Evolutionary conservation across 37 sponge, comb jelly and placozoan genomes (phyloP).

Genomic region (Chondrilla cf. caribensis): DNA sequence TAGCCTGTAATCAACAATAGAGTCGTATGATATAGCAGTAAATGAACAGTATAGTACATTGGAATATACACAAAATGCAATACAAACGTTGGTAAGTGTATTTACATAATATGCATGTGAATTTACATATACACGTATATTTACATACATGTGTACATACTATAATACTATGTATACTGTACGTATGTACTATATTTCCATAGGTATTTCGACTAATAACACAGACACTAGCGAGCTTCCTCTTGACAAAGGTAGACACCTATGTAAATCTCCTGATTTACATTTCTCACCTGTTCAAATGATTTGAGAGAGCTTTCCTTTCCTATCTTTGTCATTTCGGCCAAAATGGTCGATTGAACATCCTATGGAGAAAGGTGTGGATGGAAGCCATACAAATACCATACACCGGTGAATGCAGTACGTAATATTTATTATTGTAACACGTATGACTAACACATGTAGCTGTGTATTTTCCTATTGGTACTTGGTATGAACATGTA

Average conservation of each 20-base stretch:
- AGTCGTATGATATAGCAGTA: neutral
- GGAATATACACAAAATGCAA: neutral
- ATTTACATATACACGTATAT: neutral
- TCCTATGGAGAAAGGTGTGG: constrained; percentile 38
- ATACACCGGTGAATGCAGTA: no score
- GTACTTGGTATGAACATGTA: no score
- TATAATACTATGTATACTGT: neutral
- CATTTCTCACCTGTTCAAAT: constrained; percentile 77
- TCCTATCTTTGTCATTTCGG: constrained; percentile 56
- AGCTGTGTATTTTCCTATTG: no score
- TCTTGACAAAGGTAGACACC: no score
- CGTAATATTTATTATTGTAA: no score
- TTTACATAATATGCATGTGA: neutral
- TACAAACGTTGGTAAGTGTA: neutral
- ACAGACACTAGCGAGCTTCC: no score
- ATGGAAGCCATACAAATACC: no score
- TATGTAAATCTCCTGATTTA: no score
- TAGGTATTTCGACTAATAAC: no score
- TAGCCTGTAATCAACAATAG: constrained; percentile 45
- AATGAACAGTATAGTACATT: neutral
- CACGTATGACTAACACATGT: neutral
- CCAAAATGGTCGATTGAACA: constrained; percentile 49
- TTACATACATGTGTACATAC: neutral
- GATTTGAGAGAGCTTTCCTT: constrained; percentile 62
- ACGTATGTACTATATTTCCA: neutral